A percentile compares a stretch with the other conserved stretches of the same genome.
phyloP scores from a whole-genome alignment of 2,113 vertebrate genomes.

The Nycticryphes semicollaris region DNA sequence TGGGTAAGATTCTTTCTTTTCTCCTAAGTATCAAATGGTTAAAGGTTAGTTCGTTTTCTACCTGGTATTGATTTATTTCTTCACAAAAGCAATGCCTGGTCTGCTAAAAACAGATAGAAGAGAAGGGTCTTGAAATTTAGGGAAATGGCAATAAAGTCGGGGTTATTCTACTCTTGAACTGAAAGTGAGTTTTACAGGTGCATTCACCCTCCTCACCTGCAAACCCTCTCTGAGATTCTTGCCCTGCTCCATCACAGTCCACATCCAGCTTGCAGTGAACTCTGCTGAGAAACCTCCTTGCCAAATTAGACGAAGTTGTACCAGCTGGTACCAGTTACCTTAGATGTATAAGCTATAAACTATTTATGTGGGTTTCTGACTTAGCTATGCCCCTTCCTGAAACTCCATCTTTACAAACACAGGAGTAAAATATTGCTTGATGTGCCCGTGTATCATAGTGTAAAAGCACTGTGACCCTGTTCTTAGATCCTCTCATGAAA shows the following conservation, averaged over 20 bases:
- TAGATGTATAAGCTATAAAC: neutral
- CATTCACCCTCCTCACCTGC: neutral
- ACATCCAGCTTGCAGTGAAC: neutral
- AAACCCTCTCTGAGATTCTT: neutral
- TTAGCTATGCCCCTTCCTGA: neutral
- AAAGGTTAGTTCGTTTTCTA: neutral
- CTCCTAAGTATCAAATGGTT: neutral
- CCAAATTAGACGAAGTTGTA: neutral
- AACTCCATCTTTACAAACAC: neutral
- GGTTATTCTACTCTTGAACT: neutral
- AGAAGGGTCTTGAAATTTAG: neutral
- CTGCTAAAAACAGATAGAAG: neutral
- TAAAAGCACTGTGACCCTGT: neutral
- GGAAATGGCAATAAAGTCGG: neutral
- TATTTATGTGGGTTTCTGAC: neutral
- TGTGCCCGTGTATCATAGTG: neutral
- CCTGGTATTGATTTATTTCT: neutral
- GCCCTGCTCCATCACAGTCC: neutral
- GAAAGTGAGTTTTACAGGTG: neutral
- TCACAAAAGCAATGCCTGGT: neutral
- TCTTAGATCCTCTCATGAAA: neutral
- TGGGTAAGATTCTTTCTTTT: neutral
- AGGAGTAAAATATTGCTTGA: neutral
- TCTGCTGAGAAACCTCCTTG: neutral
- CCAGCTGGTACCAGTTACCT: neutral